phyloP scores from a whole-genome alignment of 1,140 invertebrate genomes.

The Zophobas atratus region DNA sequence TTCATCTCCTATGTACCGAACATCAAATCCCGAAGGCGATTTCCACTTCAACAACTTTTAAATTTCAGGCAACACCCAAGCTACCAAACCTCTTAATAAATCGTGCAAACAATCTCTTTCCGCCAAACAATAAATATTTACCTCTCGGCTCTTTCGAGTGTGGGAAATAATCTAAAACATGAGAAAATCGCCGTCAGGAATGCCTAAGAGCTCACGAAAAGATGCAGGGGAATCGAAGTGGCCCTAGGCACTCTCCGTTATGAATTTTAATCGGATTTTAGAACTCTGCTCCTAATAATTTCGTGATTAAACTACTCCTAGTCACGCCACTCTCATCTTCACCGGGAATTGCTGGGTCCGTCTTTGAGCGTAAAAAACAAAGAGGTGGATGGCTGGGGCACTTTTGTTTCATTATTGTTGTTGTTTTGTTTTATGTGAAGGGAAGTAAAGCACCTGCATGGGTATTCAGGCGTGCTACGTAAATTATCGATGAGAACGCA shows the following conservation, averaged over 20 bases:
- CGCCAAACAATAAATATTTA: not conserved
- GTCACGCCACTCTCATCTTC: conserved; percentile 30
- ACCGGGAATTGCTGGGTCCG: not conserved
- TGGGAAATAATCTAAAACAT: conserved; percentile 2
- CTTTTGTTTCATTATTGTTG: not conserved
- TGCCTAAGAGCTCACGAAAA: not conserved
- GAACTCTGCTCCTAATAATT: conserved; percentile 22
- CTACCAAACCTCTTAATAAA: not conserved
- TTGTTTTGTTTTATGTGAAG: conserved; percentile 16
- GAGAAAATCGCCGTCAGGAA: not conserved
- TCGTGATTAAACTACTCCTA: conserved; percentile 32
- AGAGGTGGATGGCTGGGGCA: not conserved
- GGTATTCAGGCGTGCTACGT: not conserved
- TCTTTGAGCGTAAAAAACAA: not conserved
- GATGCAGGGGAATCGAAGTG: conserved; percentile 7
- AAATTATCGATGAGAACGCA: not conserved
- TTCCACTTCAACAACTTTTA: no score
- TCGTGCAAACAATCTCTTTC: not conserved
- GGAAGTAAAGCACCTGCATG: conserved; percentile 13
- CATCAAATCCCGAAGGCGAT: no score
- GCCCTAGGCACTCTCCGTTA: conserved; percentile 15
- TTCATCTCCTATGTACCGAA: no score
- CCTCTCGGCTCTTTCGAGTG: not conserved
- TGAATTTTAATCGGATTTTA: conserved; percentile 37
- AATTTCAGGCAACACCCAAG: no score